Evolutionary conservation across 1,140 invertebrate species (phyloP).

Genomic region (Contarinia nasturtii): DNA sequence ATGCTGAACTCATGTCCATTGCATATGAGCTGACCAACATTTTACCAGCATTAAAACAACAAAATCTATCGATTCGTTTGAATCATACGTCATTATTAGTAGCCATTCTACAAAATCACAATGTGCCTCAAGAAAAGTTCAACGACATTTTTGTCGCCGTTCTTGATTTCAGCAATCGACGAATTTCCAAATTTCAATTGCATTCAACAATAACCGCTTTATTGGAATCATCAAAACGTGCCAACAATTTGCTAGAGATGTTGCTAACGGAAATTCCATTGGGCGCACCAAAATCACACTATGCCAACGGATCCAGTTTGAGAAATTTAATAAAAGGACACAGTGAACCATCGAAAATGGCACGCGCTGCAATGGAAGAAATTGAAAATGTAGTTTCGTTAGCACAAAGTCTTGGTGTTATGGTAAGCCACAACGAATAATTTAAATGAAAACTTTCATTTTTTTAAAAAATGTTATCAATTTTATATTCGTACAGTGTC

Average conservation of each 20-base stretch:
- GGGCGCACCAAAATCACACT: slow-evolving; percentile 14
- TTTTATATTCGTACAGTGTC: slow-evolving; percentile 11
- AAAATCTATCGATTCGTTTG: slow-evolving; percentile 53
- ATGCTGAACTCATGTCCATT: slow-evolving; percentile 68
- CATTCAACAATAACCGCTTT: slow-evolving; percentile 47
- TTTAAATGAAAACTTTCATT: background rate
- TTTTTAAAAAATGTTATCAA: background rate
- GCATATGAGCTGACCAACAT: slow-evolving; percentile 57
- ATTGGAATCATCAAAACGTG: slow-evolving; percentile 46
- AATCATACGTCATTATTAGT: slow-evolving; percentile 68
- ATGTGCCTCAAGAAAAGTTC: slow-evolving; percentile 55
- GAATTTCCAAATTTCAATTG: slow-evolving; percentile 45
- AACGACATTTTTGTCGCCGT: slow-evolving; percentile 18
- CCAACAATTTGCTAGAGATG: slow-evolving; percentile 45
- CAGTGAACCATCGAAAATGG: slow-evolving; percentile 38
- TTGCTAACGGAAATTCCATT: slow-evolving; percentile 51
- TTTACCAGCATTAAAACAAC: slow-evolving; percentile 41
- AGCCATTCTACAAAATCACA: slow-evolving; percentile 60
- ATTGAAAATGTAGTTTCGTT: slow-evolving; percentile 49
- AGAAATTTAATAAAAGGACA: slow-evolving; percentile 39
- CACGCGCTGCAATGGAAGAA: slow-evolving; percentile 48
- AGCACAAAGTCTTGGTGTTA: slow-evolving; percentile 49
- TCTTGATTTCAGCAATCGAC: slow-evolving; percentile 27
- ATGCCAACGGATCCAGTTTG: slow-evolving; percentile 39
- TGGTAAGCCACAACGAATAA: slow-evolving; percentile 29